phyloP scores from a whole-genome alignment of 1,140 invertebrate species.

The Diuraphis noxia region DNA sequence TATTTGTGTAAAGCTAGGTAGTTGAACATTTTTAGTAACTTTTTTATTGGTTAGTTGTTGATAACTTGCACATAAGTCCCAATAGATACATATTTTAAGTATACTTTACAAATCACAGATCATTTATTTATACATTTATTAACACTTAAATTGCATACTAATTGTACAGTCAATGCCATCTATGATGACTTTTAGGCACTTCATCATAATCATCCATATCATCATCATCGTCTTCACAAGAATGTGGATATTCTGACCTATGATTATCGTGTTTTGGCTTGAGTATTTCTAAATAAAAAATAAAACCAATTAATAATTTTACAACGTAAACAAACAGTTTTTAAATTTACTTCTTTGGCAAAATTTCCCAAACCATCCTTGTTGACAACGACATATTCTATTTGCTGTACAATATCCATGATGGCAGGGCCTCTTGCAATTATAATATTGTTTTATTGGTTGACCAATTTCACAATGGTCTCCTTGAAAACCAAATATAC shows the following conservation, averaged over 20 bases:
- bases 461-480: slow-evolving; percentile 60
- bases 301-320: background rate
- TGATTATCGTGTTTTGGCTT: background rate
- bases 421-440: slow-evolving; percentile 53
- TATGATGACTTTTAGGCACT: slow-evolving; percentile 19
- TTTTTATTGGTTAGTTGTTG: background rate
- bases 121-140: background rate
- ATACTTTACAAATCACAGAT: slow-evolving; percentile 45
- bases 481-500: slow-evolving; percentile 75
- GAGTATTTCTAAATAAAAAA: slow-evolving; percentile 23
- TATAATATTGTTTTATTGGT: slow-evolving; percentile 24
- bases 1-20: background rate
- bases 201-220: slow-evolving; percentile 37
- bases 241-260: slow-evolving; percentile 4
- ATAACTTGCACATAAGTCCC: background rate
- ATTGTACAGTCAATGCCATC: background rate
- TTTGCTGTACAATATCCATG: slow-evolving; percentile 54
- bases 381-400: slow-evolving; percentile 49
- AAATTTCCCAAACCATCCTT: slow-evolving; percentile 54
- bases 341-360: slow-evolving; percentile 53
- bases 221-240: slow-evolving; percentile 20
- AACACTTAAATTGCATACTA: background rate
- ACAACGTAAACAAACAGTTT: background rate
- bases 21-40: background rate
- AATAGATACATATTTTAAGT: background rate